phyloP scores from a whole-genome alignment of 2,888 invertebrate species.

The Folsomia manolachei region DNA sequence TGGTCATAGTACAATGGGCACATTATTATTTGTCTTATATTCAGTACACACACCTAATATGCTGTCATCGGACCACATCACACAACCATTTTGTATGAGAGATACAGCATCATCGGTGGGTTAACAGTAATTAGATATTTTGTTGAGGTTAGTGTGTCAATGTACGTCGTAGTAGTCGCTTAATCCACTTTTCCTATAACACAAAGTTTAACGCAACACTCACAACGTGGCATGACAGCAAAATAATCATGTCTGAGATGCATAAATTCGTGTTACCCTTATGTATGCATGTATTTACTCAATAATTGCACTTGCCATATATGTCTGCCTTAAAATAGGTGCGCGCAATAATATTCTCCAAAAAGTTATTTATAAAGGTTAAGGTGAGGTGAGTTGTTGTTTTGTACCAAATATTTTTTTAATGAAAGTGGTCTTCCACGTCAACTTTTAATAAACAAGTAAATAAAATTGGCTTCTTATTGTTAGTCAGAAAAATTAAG shows the following conservation, averaged over 20 bases:
- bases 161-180: slow-evolving; percentile 8
- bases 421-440: background rate
- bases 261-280: background rate
- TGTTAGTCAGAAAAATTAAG: no score
- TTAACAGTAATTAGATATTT: slow-evolving; percentile 1
- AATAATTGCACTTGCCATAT: background rate
- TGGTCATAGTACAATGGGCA: background rate
- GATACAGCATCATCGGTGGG: background rate
- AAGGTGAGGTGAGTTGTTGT: background rate
- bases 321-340: background rate
- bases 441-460: background rate
- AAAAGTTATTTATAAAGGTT: background rate
- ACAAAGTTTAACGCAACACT: background rate
- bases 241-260: background rate
- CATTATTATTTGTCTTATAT: background rate
- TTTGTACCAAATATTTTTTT: background rate
- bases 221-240: background rate
- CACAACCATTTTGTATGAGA: background rate
- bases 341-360: background rate
- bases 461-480: no score
- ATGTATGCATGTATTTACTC: background rate
- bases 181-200: slow-evolving; percentile 11
- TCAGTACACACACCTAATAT: background rate
- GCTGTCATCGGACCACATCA: background rate
- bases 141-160: slow-evolving; percentile 10